Evolutionary conservation across 2,888 invertebrate genomes (phyloP).

Genomic region (Timema podura): DNA sequence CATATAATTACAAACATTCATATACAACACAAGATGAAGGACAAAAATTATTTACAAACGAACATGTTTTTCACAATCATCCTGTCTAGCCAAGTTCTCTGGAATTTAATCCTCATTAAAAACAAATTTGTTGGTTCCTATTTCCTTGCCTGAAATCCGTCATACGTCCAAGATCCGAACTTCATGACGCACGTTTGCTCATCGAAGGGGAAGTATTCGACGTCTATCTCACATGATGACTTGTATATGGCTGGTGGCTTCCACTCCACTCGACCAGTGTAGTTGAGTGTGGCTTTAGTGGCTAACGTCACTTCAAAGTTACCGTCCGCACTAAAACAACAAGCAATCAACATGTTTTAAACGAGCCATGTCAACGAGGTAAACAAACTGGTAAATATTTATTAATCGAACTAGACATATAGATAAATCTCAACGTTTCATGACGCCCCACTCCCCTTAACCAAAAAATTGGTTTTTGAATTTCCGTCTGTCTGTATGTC

Average conservation of each 20-base stretch:
- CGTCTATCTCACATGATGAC: slow-evolving; percentile 83
- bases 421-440: too few species aligned
- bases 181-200: slow-evolving; percentile 86
- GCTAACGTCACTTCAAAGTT: slow-evolving; percentile 81
- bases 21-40: too few species aligned
- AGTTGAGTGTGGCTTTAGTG: slow-evolving; percentile 76
- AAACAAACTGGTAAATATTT: background rate
- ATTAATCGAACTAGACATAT: too few species aligned
- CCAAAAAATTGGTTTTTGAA: too few species aligned
- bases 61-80: too few species aligned
- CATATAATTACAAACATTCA: too few species aligned
- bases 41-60: too few species aligned
- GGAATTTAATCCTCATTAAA: too few species aligned
- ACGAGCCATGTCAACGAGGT: background rate
- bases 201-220: slow-evolving; percentile 82
- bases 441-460: too few species aligned
- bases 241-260: slow-evolving; percentile 91
- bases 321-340: slow-evolving; percentile 65
- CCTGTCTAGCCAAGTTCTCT: too few species aligned
- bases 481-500: too few species aligned
- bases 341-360: background rate
- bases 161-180: slow-evolving; percentile 82
- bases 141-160: slow-evolving; percentile 67
- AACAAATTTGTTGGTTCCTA: too few species aligned
- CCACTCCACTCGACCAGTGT: slow-evolving; percentile 81